Percentiles rank a stretch among this genome's conserved stretches.
These are phyloP conservation scores for Canis aureus DNA, from an alignment of 2,113 vertebrate species.

Conservation along the genomic window DNA sequence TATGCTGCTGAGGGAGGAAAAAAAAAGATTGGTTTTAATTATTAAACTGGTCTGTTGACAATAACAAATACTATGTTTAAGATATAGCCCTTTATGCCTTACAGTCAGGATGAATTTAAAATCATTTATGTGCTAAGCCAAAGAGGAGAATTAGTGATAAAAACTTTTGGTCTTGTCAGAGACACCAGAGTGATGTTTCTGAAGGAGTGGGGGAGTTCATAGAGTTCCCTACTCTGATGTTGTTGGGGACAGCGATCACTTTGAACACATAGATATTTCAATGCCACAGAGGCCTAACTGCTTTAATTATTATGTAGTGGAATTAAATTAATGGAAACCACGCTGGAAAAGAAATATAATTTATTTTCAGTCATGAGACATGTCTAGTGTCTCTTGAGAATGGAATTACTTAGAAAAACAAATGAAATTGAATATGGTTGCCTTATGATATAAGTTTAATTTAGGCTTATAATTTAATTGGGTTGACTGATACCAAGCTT, in stretches of 20 bases:
- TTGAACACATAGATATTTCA: background rate
- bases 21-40: background rate
- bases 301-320: conserved; percentile 10
- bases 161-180: background rate
- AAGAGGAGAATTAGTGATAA: background rate
- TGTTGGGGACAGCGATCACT: background rate
- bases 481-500: conserved; percentile 9
- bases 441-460: conserved; percentile 57
- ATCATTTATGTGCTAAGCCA: background rate
- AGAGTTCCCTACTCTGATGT: background rate
- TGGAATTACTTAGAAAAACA: conserved; percentile 64
- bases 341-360: conserved; percentile 35
- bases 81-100: background rate
- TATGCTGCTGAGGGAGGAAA: background rate
- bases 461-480: conserved; percentile 62
- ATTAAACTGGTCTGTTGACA: background rate
- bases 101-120: background rate
- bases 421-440: conserved; percentile 66
- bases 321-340: conserved; percentile 52
- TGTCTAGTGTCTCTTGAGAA: conserved; percentile 48
- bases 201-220: background rate
- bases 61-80: background rate
- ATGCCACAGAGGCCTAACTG: background rate
- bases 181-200: background rate
- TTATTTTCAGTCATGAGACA: conserved; percentile 64